Percentiles rank a stretch among this genome's conserved stretches.
phyloP scores from a whole-genome alignment of 92 coral and sea anemone genomes.

The Palythoa grandis region DNA sequence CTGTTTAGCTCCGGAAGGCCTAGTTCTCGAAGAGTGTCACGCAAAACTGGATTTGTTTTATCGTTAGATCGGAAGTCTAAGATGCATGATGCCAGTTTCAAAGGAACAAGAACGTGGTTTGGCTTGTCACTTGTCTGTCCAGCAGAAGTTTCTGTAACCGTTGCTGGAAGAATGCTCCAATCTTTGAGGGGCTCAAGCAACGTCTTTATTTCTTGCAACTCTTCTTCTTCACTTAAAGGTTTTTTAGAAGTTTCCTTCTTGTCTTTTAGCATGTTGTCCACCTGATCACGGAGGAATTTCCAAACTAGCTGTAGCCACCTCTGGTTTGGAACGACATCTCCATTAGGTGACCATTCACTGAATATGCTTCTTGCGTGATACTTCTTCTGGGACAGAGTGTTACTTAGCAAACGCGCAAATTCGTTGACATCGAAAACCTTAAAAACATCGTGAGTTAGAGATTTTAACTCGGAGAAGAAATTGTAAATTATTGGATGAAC shows the following conservation, averaged over 20 bases:
- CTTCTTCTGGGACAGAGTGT: not conserved
- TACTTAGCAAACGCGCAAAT: constrained; percentile 33
- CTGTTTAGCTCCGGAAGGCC: constrained; percentile 59
- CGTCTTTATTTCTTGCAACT: not conserved
- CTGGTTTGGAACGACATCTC: constrained; percentile 38
- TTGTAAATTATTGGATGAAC: constrained; percentile 45
- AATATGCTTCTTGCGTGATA: not conserved
- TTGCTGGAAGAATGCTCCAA: constrained; percentile 8
- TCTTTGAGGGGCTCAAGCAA: not conserved
- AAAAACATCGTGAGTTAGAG: no score
- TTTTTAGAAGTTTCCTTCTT: not conserved
- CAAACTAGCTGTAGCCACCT: constrained; percentile 11
- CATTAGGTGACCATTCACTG: not conserved
- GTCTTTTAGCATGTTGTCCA: not conserved
- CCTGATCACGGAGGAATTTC: not conserved
- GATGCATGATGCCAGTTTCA: constrained; percentile 47
- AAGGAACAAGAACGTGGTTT: constrained; percentile 54
- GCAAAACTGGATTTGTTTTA: not conserved
- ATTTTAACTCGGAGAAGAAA: not conserved
- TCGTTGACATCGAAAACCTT: constrained; percentile 23
- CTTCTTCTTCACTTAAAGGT: not conserved
- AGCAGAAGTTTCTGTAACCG: not conserved
- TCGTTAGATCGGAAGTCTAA: constrained; percentile 14
- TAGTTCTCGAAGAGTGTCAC: constrained; percentile 29
- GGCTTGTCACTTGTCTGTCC: not conserved